These are phyloP conservation scores for Drosophila cognata DNA, from an alignment of 2,888 invertebrate genomes.

Conservation along the genomic window DNA sequence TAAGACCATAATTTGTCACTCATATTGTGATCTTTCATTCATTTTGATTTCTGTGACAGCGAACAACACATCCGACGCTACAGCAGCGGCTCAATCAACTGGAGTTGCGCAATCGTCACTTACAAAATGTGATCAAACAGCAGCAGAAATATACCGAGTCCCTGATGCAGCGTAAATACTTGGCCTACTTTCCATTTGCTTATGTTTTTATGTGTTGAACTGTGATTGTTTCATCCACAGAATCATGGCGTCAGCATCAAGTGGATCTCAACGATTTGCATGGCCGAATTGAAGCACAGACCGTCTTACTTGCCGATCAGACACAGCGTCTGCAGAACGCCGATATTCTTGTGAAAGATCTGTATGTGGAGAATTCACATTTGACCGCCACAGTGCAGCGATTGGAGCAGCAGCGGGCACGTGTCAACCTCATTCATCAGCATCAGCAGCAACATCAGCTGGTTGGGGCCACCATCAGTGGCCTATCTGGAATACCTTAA, in stretches of 20 bases:
- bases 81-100: slow-evolving; percentile 85
- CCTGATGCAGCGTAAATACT: slow-evolving; percentile 87
- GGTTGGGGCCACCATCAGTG: slow-evolving; percentile 42
- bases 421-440: slow-evolving; percentile 83
- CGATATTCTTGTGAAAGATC: slow-evolving; percentile 92
- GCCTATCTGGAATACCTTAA: slow-evolving; percentile 71
- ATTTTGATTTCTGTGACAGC: slow-evolving; percentile 57
- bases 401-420: slow-evolving; percentile 84
- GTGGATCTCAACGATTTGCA: slow-evolving; percentile 85
- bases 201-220: not conserved
- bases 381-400: slow-evolving; percentile 87
- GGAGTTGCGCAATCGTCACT: slow-evolving; percentile 88
- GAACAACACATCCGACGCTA: slow-evolving; percentile 84
- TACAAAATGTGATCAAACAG: slow-evolving; percentile 88
- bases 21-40: not conserved
- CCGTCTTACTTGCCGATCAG: slow-evolving; percentile 86
- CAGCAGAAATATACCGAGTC: slow-evolving; percentile 89
- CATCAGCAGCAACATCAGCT: slow-evolving; percentile 78
- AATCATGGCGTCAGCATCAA: slow-evolving; percentile 85
- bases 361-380: slow-evolving; percentile 94
- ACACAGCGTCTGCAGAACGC: slow-evolving; percentile 89
- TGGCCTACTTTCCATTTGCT: not conserved
- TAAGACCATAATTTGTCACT: slow-evolving; percentile 52
- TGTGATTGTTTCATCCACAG: slow-evolving; percentile 45
- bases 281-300: slow-evolving; percentile 86